These are phyloP conservation scores for Brachyhypopomus gauderio DNA, from an alignment of 2,113 vertebrate genomes.

Conservation along the genomic window DNA sequence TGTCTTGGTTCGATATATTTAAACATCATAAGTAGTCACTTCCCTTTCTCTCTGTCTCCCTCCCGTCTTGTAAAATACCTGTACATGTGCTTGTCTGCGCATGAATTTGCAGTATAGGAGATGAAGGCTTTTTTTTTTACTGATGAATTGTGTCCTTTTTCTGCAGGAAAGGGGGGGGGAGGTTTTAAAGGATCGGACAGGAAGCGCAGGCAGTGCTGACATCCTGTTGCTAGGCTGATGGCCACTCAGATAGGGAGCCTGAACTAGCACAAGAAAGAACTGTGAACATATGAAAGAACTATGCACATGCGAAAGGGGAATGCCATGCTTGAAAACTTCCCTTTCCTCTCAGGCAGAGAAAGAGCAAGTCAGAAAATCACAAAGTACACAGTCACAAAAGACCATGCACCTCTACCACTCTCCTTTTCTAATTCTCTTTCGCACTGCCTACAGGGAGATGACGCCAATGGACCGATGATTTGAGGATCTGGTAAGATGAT, in stretches of 20 bases:
- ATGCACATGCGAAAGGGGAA: conserved; percentile 28
- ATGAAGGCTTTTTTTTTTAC: conserved; percentile 6
- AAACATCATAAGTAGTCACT: conserved; percentile 22
- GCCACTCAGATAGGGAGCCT: conserved; percentile 66
- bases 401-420: conserved; percentile 47
- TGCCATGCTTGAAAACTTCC: conserved; percentile 38
- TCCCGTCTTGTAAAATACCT: neutral
- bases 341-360: conserved; percentile 54
- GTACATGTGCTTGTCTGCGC: conserved; percentile 10
- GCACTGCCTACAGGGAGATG: conserved; percentile 62
- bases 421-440: conserved; percentile 40
- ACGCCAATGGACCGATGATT: conserved; percentile 75
- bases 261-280: conserved; percentile 24
- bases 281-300: conserved; percentile 2
- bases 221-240: conserved; percentile 79
- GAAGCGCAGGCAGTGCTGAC: conserved; percentile 73
- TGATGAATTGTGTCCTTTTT: conserved; percentile 60
- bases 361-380: conserved; percentile 65
- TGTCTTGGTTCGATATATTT: conserved; percentile 23
- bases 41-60: neutral
- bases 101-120: conserved; percentile 38
- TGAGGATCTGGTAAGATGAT: conserved; percentile 73
- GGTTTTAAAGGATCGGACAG: conserved; percentile 72
- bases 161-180: conserved; percentile 76
- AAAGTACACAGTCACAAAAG: conserved; percentile 57